A percentile compares a stretch with the other conserved stretches of the same genome.
phyloP scores from a whole-genome alignment of 2,888 invertebrate species.

The Drosophila neutralis region DNA sequence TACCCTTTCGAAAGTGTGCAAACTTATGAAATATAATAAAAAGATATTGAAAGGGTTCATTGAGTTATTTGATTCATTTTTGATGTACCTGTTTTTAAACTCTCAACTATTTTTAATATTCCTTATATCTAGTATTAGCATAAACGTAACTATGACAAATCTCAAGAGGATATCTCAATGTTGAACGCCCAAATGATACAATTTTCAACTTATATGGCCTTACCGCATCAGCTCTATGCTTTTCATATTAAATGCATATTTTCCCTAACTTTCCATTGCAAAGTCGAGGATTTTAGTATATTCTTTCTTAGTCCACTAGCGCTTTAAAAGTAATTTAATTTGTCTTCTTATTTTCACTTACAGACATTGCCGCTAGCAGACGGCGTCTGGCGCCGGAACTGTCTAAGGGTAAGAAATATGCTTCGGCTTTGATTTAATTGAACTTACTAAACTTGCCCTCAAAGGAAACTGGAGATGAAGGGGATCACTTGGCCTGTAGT shows the following conservation, averaged over 20 bases:
- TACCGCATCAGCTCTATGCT: slow-evolving; percentile 41
- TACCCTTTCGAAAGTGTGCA: not conserved
- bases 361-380: slow-evolving; percentile 72
- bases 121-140: not conserved
- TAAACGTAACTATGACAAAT: not conserved
- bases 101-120: not conserved
- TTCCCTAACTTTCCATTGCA: slow-evolving; percentile 19
- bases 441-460: slow-evolving; percentile 62
- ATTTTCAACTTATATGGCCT: slow-evolving; percentile 10
- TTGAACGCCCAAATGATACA: not conserved
- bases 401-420: slow-evolving; percentile 81
- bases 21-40: not conserved
- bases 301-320: slow-evolving; percentile 43
- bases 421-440: slow-evolving; percentile 77
- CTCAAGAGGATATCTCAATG: slow-evolving; percentile 11
- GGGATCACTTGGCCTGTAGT: slow-evolving; percentile 22
- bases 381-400: slow-evolving; percentile 78
- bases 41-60: not conserved
- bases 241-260: slow-evolving; percentile 36
- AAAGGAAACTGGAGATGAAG: not conserved
- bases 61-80: not conserved
- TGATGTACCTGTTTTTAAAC: not conserved
- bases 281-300: slow-evolving; percentile 22
- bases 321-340: slow-evolving; percentile 81
- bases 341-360: slow-evolving; percentile 72